Conservation (phyloP, 1,140 invertebrate species). For the Drosophila parabipectinata region DNA sequence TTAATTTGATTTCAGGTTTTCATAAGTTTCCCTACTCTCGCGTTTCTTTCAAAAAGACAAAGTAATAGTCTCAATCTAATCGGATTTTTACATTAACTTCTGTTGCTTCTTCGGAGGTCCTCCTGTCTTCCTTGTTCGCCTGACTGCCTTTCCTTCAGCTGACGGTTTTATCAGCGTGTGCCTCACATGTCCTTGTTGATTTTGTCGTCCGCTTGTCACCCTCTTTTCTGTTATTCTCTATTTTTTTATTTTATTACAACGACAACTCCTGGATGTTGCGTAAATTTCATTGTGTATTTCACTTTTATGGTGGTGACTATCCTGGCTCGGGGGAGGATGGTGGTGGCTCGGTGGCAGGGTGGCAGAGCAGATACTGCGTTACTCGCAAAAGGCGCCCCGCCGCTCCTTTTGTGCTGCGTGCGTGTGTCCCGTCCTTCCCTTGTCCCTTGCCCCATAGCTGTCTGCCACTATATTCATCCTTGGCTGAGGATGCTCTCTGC, state of each 20-base stretch:
- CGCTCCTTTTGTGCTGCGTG: slow-evolving; percentile 73
- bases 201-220: slow-evolving; percentile 72
- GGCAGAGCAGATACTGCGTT: slow-evolving; percentile 46
- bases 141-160: slow-evolving; percentile 65
- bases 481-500: slow-evolving; percentile 35
- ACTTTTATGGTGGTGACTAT: slow-evolving; percentile 77
- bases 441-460: not conserved
- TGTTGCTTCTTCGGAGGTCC: slow-evolving; percentile 6
- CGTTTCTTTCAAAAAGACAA: not conserved
- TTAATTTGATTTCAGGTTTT: not conserved
- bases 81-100: slow-evolving; percentile 65
- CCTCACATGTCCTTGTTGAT: slow-evolving; percentile 41
- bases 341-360: slow-evolving; percentile 31
- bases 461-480: slow-evolving; percentile 31
- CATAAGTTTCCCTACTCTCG: no score
- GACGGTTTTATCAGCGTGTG: slow-evolving; percentile 63
- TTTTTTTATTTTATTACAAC: slow-evolving; percentile 78
- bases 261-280: slow-evolving; percentile 74
- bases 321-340: slow-evolving; percentile 40
- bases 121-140: slow-evolving; percentile 4
- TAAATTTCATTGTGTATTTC: slow-evolving; percentile 83
- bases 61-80: slow-evolving; percentile 70
- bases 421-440: slow-evolving; percentile 44
- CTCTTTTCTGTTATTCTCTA: slow-evolving; percentile 60
- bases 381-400: slow-evolving; percentile 28